Conservation (phyloP, 1,140 invertebrate species). For the Leptopilina boulardi region DNA sequence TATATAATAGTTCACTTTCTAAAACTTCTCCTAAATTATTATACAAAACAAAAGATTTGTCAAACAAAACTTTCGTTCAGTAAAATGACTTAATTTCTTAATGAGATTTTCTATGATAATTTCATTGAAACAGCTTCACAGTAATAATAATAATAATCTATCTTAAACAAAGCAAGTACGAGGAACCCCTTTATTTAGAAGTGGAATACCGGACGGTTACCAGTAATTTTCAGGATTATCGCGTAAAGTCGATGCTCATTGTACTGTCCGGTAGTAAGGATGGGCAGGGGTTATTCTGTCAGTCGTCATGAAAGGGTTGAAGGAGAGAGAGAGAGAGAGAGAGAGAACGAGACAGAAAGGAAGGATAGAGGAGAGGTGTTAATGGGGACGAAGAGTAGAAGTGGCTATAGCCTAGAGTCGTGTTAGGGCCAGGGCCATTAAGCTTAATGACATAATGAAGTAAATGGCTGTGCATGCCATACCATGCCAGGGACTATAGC, state of each 20-base stretch:
- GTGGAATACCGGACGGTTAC: slow-evolving; percentile 28
- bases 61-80: too few species aligned
- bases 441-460: slow-evolving; percentile 78
- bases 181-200: slow-evolving; percentile 12
- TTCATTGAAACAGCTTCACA: background rate
- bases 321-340: slow-evolving; percentile 37
- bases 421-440: slow-evolving; percentile 75
- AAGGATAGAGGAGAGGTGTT: slow-evolving; percentile 62
- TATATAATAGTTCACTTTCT: too few species aligned
- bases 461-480: slow-evolving; percentile 77
- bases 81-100: slow-evolving; percentile 2
- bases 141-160: slow-evolving; percentile 21
- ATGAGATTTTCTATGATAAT: background rate
- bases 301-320: slow-evolving; percentile 43
- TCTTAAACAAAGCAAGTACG: slow-evolving; percentile 13
- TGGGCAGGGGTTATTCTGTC: slow-evolving; percentile 44
- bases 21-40: too few species aligned
- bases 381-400: slow-evolving; percentile 74
- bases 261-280: slow-evolving; percentile 50
- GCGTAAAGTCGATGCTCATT: slow-evolving; percentile 71
- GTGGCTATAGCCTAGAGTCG: slow-evolving; percentile 73
- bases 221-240: slow-evolving; percentile 65
- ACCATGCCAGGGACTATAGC: slow-evolving; percentile 70
- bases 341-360: slow-evolving; percentile 46
- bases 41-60: too few species aligned